These are phyloP conservation scores for Mergus octosetaceus DNA, from an alignment of 2,797 vertebrate genomes.

Conservation along the genomic window DNA sequence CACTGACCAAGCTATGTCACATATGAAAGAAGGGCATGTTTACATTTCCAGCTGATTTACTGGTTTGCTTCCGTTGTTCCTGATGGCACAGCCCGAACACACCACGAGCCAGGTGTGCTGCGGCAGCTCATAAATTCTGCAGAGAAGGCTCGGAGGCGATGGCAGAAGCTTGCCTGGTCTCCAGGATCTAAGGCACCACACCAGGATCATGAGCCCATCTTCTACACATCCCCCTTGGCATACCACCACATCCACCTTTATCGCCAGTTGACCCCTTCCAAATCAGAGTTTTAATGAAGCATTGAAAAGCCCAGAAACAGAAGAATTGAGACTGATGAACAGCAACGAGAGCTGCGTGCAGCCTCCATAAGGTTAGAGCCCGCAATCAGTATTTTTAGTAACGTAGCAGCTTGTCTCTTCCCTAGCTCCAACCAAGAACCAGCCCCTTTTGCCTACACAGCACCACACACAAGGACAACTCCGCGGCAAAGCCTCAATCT, in stretches of 20 bases:
- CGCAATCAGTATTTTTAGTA: background rate
- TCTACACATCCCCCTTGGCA: background rate
- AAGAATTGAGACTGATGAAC: background rate
- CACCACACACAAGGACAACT: background rate
- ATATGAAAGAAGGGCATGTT: background rate
- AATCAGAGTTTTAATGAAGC: background rate
- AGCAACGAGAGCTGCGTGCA: accelerated
- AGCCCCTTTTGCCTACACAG: background rate
- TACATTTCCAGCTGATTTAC: background rate
- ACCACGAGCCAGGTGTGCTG: background rate
- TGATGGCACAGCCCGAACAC: background rate
- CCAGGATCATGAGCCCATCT: background rate
- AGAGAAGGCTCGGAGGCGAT: background rate
- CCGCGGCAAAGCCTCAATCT: background rate
- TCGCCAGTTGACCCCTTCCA: background rate
- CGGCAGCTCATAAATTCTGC: background rate
- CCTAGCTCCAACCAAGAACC: background rate
- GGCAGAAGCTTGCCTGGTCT: background rate
- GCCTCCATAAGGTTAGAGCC: background rate
- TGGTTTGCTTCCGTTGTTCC: background rate
- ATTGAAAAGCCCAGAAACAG: background rate
- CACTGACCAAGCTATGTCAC: background rate
- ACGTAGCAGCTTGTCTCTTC: background rate
- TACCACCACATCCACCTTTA: background rate
- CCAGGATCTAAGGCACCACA: background rate